Evolutionary conservation across 2,113 vertebrate species (phyloP).

Genomic region (Poicephalus gulielmi): DNA sequence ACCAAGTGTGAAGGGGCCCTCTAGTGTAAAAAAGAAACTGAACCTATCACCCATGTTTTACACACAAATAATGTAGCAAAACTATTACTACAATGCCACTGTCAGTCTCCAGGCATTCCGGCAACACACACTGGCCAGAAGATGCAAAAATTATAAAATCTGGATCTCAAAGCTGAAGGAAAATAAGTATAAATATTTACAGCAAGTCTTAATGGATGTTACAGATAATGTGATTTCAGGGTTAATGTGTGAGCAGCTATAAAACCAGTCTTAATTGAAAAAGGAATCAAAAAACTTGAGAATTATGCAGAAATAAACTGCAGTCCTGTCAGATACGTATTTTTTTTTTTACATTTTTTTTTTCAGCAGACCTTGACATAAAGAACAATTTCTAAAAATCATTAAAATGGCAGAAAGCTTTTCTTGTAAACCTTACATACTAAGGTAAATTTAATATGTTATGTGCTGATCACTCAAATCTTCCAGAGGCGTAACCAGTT

Average conservation of each 20-base stretch:
- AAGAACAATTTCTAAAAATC: neutral
- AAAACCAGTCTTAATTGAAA: neutral
- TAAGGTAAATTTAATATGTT: neutral
- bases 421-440: neutral
- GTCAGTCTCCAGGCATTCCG: neutral
- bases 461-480: neutral
- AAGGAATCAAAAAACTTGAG: neutral
- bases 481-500: neutral
- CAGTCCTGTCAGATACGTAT: neutral
- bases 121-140: neutral
- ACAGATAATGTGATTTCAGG: neutral
- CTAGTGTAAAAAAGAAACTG: conserved; percentile 37
- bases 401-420: neutral
- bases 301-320: neutral
- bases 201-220: neutral
- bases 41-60: neutral
- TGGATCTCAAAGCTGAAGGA: neutral
- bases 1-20: conserved; percentile 40
- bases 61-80: neutral
- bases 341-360: neutral
- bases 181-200: neutral
- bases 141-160: neutral
- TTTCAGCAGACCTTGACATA: neutral
- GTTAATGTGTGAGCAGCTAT: neutral
- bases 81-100: neutral